These are phyloP conservation scores for Chaitophorus viminalis DNA, from an alignment of 2,888 invertebrate species.

Conservation along the genomic window DNA sequence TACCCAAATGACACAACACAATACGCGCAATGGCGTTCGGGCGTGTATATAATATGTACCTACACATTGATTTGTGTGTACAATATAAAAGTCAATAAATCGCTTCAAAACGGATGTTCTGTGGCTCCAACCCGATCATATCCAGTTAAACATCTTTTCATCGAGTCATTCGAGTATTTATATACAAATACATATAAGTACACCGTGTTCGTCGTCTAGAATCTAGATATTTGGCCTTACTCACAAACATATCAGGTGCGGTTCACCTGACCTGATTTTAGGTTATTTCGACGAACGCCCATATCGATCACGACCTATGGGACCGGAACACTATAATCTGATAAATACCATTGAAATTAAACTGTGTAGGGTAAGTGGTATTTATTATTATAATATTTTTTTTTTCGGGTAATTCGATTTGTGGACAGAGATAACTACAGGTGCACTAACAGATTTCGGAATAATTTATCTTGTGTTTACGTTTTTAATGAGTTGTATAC, in stretches of 20 bases:
- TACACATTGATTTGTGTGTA: constrained; percentile 24
- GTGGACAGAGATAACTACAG: not conserved
- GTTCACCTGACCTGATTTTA: constrained; percentile 38
- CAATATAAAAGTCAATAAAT: constrained; percentile 43
- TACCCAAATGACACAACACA: constrained; percentile 36
- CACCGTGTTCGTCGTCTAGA: not conserved
- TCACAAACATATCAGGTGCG: not conserved
- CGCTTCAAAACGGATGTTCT: constrained; percentile 16
- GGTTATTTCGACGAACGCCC: constrained; percentile 16
- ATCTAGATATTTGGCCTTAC: not conserved
- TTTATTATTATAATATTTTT: not conserved
- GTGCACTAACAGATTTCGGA: not conserved
- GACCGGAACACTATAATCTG: not conserved
- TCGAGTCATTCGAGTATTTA: not conserved
- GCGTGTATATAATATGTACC: not conserved
- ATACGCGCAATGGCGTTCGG: not conserved
- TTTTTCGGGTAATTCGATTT: not conserved
- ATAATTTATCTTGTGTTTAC: not conserved
- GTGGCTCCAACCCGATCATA: constrained; percentile 1
- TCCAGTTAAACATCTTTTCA: constrained; percentile 20
- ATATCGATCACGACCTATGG: not conserved
- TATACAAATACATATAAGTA: not conserved
- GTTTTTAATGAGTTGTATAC: not conserved
- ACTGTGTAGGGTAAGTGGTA: not conserved
- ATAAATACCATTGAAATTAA: constrained; percentile 8